Evolutionary conservation across 2,113 vertebrate genomes (phyloP), one percentile per base, ranked within the genome.

Genomic region (Aviceda subcristata): DNA sequence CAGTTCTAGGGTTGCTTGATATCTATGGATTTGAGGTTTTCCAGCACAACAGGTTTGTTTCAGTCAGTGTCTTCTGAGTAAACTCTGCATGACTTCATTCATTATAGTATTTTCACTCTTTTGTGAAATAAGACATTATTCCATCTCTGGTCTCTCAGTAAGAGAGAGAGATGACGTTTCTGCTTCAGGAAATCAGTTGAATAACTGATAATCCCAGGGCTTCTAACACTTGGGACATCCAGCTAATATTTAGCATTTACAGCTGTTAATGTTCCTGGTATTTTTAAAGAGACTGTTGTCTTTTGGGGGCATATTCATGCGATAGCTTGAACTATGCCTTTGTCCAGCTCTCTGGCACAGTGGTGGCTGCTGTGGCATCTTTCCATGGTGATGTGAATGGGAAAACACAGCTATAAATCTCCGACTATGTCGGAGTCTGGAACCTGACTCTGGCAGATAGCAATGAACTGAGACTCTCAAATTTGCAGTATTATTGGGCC

Each of bases 11-110:
- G 27, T 98, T 99, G 77, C 98, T 99, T 87, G 99, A 99, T 83
- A 99, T 99, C 94, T 99, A 99, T 30, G 99, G 99, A 12, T 99
- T 99, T 88, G 99, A 99, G 88, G 99, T 99, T 77, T 99, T 99
- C 98, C 99, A 99, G 94, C 97, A 99, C 96, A 99, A 99, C 98
- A 99, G 99, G 99, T 99, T 85, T 62, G 97, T 78, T 51, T 53
- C 23, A 27, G 0, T 89, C 24, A 3, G 2, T 27, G 27, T 56
- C 17, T 74, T 71, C 10, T 36, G 34, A 73, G 43, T 59, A 26
- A 74, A 46, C 64, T 84, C 24, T 27, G 27, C 21, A 7, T 13
- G 3, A 23, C 21, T 48, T 48, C 24, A 2, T 74, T 91, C 43
- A 4, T 53, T 19, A 3, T 1, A 10, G 6, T 14, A 60, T 50